These are phyloP conservation scores for Dynastes tityus DNA, from an alignment of 2,888 invertebrate genomes.

Conservation along the genomic window DNA sequence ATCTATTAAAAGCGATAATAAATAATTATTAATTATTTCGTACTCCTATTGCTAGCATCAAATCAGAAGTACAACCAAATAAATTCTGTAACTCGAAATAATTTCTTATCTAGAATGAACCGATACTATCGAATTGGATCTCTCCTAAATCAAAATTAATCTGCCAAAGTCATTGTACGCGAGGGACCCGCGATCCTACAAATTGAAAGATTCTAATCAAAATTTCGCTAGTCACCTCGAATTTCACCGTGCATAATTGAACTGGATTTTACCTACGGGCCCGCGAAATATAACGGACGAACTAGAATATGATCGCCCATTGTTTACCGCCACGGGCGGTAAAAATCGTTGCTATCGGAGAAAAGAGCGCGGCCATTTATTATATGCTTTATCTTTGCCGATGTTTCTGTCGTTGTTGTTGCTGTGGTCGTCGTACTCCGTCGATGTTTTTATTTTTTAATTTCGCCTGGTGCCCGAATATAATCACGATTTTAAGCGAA, in stretches of 20 bases:
- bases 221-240: slow-evolving; percentile 43
- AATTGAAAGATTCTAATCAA: slow-evolving; percentile 44
- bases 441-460: slow-evolving; percentile 27
- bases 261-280: slow-evolving; percentile 15
- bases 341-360: slow-evolving; percentile 29
- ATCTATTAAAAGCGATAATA: too few species aligned
- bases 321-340: slow-evolving; percentile 26
- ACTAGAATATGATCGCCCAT: not conserved
- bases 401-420: not conserved
- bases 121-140: too few species aligned
- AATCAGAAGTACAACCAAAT: too few species aligned
- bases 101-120: too few species aligned
- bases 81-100: too few species aligned
- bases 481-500: not conserved
- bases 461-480: not conserved
- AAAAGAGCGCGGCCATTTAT: not conserved
- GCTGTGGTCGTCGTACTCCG: not conserved
- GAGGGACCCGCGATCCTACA: not conserved
- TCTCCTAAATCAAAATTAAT: not conserved
- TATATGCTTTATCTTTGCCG: slow-evolving; percentile 26
- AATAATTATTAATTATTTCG: too few species aligned
- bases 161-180: slow-evolving; percentile 23
- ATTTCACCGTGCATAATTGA: slow-evolving; percentile 44
- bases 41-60: too few species aligned
- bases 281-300: not conserved